Conservation (phyloP, 2,797 vertebrate genomes). For the Yasuhikotakia modesta region DNA sequence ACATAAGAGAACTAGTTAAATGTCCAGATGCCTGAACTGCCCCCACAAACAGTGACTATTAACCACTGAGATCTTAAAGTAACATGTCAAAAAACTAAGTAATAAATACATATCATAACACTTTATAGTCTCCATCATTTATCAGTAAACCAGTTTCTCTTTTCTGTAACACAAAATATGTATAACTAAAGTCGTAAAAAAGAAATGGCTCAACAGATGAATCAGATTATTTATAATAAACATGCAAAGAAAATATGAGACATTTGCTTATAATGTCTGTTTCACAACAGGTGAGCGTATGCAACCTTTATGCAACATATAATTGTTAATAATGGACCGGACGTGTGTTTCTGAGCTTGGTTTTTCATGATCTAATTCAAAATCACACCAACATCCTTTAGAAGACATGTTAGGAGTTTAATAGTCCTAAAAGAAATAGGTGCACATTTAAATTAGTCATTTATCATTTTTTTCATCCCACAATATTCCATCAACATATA, state of each 20-base stretch:
- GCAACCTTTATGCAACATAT: constrained; percentile 20
- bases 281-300: constrained; percentile 12
- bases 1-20: no score
- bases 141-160: no score
- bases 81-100: no score
- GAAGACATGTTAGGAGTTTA: neutral
- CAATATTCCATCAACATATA: neutral
- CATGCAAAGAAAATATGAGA: constrained; percentile 24
- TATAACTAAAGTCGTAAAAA: no score
- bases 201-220: no score
- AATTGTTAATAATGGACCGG: neutral
- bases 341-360: neutral
- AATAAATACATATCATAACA: no score
- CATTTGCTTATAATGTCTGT: neutral
- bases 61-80: no score
- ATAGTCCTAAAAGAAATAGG: neutral
- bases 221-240: constrained; percentile 18
- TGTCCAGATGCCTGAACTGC: no score
- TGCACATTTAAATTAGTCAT: neutral
- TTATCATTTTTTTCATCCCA: neutral
- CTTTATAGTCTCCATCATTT: no score
- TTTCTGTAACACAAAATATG: no score
- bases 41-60: no score
- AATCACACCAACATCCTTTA: neutral
- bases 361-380: neutral